phyloP scores from a whole-genome alignment of 2,113 vertebrate genomes.

The Caloenas nicobarica region DNA sequence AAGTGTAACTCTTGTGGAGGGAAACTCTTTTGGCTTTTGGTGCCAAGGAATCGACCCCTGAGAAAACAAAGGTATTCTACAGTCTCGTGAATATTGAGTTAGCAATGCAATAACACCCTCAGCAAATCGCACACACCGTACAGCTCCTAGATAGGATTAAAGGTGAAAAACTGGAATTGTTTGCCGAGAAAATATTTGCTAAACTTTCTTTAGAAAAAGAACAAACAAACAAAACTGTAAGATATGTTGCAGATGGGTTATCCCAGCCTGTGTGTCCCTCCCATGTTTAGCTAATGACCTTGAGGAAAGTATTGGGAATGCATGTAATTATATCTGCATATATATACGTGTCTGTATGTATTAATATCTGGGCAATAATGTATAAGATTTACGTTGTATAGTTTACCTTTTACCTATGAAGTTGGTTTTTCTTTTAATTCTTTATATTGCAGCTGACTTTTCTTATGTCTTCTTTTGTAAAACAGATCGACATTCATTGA shows the following conservation, averaged over 20 bases:
- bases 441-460: neutral
- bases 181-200: neutral
- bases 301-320: neutral
- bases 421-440: neutral
- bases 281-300: neutral
- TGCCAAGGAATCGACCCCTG: neutral
- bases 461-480: neutral
- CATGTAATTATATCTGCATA: neutral
- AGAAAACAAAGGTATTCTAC: neutral
- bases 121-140: neutral
- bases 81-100: neutral
- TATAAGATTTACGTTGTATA: neutral
- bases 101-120: neutral
- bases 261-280: neutral
- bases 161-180: neutral
- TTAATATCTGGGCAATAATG: neutral
- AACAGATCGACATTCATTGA: neutral
- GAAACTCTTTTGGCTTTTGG: neutral
- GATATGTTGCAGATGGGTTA: neutral
- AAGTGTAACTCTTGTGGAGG: neutral
- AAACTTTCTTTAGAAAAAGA: neutral
- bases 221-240: neutral
- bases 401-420: neutral
- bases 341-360: neutral
- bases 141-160: neutral